A percentile compares a stretch with the other conserved stretches of the same genome.
Conservation (phyloP, 2,888 invertebrate genomes). For the Agrotis segetum region DNA sequence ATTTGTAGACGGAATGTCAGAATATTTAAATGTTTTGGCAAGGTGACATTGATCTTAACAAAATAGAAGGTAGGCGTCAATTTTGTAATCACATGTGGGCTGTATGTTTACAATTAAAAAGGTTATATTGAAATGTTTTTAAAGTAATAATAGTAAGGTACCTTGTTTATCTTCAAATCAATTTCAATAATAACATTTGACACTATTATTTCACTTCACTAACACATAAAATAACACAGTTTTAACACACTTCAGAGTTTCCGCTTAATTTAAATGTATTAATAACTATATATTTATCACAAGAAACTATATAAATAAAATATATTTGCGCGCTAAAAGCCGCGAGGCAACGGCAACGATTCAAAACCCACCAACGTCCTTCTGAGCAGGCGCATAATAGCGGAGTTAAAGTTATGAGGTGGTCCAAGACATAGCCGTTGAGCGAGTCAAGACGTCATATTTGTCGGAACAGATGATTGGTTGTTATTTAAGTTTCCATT, state of each 20-base stretch:
- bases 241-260: background rate
- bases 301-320: constrained; percentile 28
- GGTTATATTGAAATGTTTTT: background rate
- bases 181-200: constrained; percentile 15
- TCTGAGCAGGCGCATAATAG: constrained; percentile 61
- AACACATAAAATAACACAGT: background rate
- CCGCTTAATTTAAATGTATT: background rate
- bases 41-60: constrained; percentile 47
- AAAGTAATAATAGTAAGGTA: constrained; percentile 13
- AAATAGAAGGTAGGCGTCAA: constrained; percentile 28
- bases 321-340: constrained; percentile 41
- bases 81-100: constrained; percentile 37
- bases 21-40: constrained; percentile 9
- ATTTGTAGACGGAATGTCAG: background rate
- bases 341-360: constrained; percentile 54
- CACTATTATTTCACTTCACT: constrained; percentile 8
- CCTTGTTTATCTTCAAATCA: constrained; percentile 42
- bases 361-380: constrained; percentile 63
- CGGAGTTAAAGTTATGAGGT: constrained; percentile 52
- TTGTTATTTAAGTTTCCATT: background rate
- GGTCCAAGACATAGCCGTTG: constrained; percentile 9
- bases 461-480: background rate
- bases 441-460: constrained; percentile 20
- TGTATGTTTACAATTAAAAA: constrained; percentile 9
- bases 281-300: background rate